Evolutionary conservation across 2,797 vertebrate genomes (phyloP).

Genomic region (Masticophis lateralis): DNA sequence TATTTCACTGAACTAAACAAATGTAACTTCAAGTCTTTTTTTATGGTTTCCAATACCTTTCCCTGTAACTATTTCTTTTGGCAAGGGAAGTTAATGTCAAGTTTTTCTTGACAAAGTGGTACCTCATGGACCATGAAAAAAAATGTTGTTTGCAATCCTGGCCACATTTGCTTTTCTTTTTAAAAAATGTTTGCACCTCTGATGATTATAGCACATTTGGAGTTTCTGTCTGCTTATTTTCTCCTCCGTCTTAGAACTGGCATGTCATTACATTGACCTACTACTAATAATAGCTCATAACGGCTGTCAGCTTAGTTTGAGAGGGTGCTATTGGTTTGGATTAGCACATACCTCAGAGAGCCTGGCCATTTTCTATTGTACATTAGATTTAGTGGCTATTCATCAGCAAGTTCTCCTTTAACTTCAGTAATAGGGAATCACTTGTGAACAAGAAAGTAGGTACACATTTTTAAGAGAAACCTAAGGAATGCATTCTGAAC

Average conservation of each 20-base stretch:
- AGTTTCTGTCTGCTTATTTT: conserved; percentile 13
- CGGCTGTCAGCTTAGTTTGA: conserved; percentile 37
- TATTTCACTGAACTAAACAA: background rate
- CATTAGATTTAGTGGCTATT: background rate
- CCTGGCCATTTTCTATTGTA: conserved; percentile 33
- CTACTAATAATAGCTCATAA: conserved; percentile 31
- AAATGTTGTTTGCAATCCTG: background rate
- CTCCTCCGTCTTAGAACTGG: background rate
- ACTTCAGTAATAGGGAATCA: background rate
- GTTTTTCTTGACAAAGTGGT: conserved; percentile 38
- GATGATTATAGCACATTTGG: conserved; percentile 28
- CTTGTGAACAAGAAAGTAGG: background rate
- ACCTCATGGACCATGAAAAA: conserved; percentile 35
- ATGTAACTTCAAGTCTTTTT: background rate
- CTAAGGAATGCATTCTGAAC: conserved; percentile 12
- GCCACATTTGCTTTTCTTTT: background rate
- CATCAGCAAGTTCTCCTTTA: conserved; percentile 19
- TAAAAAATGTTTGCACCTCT: conserved; percentile 22
- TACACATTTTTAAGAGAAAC: background rate
- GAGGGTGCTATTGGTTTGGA: conserved; percentile 9
- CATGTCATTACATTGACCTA: conserved; percentile 19
- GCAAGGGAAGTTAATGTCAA: background rate
- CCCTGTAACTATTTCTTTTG: conserved; percentile 9
- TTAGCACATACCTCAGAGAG: conserved; percentile 29
- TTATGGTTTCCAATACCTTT: background rate